These are phyloP conservation scores for Watsonalla cultraria DNA, from an alignment of 2,888 invertebrate species.

Conservation along the genomic window DNA sequence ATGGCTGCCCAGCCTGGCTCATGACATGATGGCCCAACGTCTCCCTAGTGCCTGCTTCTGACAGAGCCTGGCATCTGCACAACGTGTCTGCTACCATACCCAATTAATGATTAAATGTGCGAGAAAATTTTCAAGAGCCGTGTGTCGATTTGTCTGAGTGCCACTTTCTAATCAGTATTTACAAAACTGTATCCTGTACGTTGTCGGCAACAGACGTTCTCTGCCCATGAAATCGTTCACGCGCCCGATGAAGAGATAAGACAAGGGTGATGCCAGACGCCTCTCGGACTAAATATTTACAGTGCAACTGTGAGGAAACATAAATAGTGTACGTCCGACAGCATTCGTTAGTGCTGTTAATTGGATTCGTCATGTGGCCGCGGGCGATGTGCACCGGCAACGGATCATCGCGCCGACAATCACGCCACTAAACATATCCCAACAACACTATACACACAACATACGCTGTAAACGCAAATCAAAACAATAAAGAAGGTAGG, in stretches of 20 bases:
- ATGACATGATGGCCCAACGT: neutral
- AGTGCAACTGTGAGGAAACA: slow-evolving; percentile 67
- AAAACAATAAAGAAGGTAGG: slow-evolving; percentile 2
- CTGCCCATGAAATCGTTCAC: slow-evolving; percentile 50
- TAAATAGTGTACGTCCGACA: slow-evolving; percentile 68
- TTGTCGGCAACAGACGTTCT: slow-evolving; percentile 34
- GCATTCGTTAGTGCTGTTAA: slow-evolving; percentile 67
- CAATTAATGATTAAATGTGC: slow-evolving; percentile 48
- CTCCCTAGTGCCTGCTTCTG: slow-evolving; percentile 23
- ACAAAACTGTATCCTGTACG: slow-evolving; percentile 56
- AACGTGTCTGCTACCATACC: slow-evolving; percentile 9
- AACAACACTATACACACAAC: slow-evolving; percentile 12
- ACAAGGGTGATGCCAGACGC: slow-evolving; percentile 65
- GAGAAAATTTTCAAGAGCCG: slow-evolving; percentile 48
- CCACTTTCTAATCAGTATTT: slow-evolving; percentile 61
- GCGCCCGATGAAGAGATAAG: slow-evolving; percentile 62
- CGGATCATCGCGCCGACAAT: slow-evolving; percentile 19
- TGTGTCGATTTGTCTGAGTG: slow-evolving; percentile 30
- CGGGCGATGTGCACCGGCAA: slow-evolving; percentile 28
- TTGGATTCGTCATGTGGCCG: slow-evolving; percentile 67
- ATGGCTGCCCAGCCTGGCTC: slow-evolving; percentile 13
- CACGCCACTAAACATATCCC: slow-evolving; percentile 19
- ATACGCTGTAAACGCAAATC: slow-evolving; percentile 5
- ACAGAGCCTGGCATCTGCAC: slow-evolving; percentile 37
- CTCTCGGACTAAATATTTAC: slow-evolving; percentile 71